Evolutionary conservation across 2,888 invertebrate species (phyloP), one percentile per base, ranked within the genome.

Genomic region (Drosophila putrida): DNA sequence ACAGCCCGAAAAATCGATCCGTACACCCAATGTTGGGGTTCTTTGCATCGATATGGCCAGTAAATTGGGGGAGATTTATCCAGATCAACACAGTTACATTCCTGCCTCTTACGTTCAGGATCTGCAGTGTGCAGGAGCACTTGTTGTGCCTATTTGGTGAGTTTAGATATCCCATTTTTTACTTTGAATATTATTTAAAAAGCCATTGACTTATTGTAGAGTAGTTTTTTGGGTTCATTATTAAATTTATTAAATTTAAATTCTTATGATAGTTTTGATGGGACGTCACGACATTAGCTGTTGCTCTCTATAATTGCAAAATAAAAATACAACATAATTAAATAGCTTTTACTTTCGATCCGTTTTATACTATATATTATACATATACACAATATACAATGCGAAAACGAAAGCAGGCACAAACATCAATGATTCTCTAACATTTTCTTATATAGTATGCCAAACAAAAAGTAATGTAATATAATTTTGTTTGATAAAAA

Each of bases 81-180:
- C 93, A 6, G 91, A 93, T 39, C 1, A 8, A 4, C 6, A 94
- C 5, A 96, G 96, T 86, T 97, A 95, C 86, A 96, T 98, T 51
- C 95, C 96, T 0, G 96, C 97, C 0, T 96, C 96, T 0, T 98
- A 98, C 89, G 96, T 98, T 1, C 97, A 98, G 91, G 96, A 94
- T 92, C 90, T 98, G 35, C 97, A 98, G 93, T 94, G 95, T 54
- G 95, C 96, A 1, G 98, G 98, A 4, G 98, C 96, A 4, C 93
- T 96, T 85, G 97, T 96, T 0, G 95, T 97, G 15, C 97, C 97
- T 0, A 95, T 97, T 88, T 94, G 95, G 97, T 97, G 91, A 93
- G 94, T 58, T 8, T 4, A 33, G 1, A 10, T 20, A 15, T 15
- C 9, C 4, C 15, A 15, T 1, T 31, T 31, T 31, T 6, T 31